Base-by-base conservation (phyloP, 2,113 vertebrate species). In the Rhinolophus sinicus region DNA sequence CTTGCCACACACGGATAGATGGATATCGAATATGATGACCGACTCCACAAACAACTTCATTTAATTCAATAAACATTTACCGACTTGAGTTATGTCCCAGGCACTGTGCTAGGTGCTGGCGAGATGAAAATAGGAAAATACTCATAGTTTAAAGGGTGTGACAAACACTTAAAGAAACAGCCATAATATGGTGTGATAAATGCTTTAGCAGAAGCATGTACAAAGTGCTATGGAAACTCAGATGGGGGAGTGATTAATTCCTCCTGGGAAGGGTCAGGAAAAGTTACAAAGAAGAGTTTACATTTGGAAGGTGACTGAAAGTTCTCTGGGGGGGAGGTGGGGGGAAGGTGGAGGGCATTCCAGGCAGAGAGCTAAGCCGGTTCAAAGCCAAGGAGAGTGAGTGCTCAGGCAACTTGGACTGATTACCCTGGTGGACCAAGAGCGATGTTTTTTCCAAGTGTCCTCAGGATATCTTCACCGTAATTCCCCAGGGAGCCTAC, bases 11-110 rank as follows among this genome's bases (percentile, higher is more conserved):
- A 30, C 5, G 18, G 76, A 44, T 52, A 64, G 65, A 93, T 65
- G 65, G 90, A 80, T 95, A 92, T 90, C 70, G 40, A 94, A 84
- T 85, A 88, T 16, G 38, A 58, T 72, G 69, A 92, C 50, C 69
- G 73, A 84, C 58, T 89, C 83, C 80, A 90, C 93, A 90, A 95
- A 90, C 28, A 84, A 92, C 40, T 72, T 94, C 40, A 88, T 81
- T 96, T 93, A 88, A 90, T 88, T 94, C 62, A 96, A 82, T 93
- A 95, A 96, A 97, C 93, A 96, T 95, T 94, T 82, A 73, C 84
- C 56, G 62, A 92, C 78, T 88, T 88, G 88, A 93, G 75, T 93
- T 95, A 94, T 77, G 24, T 88, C 90, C 94, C 95, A 97, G 93
- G 90, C 91, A 94, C 88, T 72, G 60, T 96, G 93, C 77, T 97